A percentile compares a stretch with the other conserved stretches of the same genome.
Conservation (phyloP, 2,888 invertebrate genomes). For the Cyclophora albipunctata region DNA sequence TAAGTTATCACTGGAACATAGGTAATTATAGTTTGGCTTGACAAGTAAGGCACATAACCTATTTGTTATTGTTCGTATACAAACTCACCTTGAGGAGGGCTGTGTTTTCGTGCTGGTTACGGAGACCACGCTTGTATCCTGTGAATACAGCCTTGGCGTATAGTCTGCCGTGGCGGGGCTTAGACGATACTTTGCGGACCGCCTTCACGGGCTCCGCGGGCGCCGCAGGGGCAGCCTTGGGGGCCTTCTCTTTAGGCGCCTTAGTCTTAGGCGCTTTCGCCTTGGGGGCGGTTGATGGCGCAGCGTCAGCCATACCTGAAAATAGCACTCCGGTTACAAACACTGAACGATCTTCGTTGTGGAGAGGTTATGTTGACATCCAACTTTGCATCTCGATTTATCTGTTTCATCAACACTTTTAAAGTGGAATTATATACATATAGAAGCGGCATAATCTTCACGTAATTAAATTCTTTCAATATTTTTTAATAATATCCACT, state of each 20-base stretch:
- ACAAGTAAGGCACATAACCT: too few species aligned
- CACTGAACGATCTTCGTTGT: constrained; percentile 20
- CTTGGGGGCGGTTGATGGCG: constrained; percentile 72
- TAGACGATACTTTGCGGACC: constrained; percentile 64
- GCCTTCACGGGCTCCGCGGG: constrained; percentile 72
- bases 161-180: constrained; percentile 85
- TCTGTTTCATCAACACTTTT: constrained; percentile 25
- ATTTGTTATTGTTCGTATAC: too few species aligned
- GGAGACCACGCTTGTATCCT: constrained; percentile 94
- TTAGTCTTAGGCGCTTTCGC: constrained; percentile 74
- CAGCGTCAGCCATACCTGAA: constrained; percentile 78
- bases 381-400: constrained; percentile 47
- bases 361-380: constrained; percentile 69
- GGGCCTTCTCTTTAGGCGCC: constrained; percentile 73
- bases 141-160: constrained; percentile 99
- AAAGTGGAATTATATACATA: constrained; percentile 33
- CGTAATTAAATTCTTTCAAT: constrained; percentile 29
- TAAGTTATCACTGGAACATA: too few species aligned
- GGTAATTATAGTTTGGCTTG: too few species aligned
- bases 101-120: constrained; percentile 98
- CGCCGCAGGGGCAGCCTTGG: constrained; percentile 72
- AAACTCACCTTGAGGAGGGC: constrained; percentile 86
- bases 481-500: constrained; percentile 13
- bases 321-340: constrained; percentile 35
- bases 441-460: constrained; percentile 6